These are phyloP conservation scores for Thecophora atra DNA, from an alignment of 2,888 invertebrate genomes.

Conservation along the genomic window DNA sequence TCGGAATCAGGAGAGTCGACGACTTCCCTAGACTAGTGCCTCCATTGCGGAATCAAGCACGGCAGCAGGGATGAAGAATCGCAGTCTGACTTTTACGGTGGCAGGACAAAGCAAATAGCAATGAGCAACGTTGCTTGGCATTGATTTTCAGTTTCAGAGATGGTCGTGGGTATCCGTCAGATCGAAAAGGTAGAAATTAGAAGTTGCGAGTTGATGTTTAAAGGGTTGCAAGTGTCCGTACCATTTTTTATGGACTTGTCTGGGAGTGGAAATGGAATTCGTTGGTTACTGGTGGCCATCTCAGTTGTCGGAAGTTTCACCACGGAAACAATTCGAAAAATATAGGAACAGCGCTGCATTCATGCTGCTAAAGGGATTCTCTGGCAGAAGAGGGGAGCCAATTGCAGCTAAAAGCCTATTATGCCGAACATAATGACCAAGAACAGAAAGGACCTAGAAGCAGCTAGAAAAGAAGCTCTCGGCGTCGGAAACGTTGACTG, in stretches of 20 bases:
- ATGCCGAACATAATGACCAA: slow-evolving; percentile 38
- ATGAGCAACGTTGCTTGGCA: slow-evolving; percentile 33
- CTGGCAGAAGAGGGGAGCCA: neutral
- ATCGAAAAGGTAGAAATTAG: neutral
- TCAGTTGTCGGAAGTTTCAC: neutral
- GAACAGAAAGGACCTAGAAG: neutral
- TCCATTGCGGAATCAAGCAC: neutral
- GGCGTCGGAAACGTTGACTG: slow-evolving; percentile 13
- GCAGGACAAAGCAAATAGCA: slow-evolving; percentile 21
- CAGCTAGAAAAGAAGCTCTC: slow-evolving; percentile 7
- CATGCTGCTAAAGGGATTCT: neutral
- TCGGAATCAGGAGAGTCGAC: neutral
- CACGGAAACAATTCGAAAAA: neutral
- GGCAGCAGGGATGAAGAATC: neutral
- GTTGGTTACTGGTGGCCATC: neutral
- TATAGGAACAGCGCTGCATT: neutral
- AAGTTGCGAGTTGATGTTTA: neutral
- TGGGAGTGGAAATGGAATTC: neutral
- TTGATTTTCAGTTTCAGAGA: slow-evolving; percentile 39
- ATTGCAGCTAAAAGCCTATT: slow-evolving; percentile 39
- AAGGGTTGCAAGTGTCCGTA: neutral
- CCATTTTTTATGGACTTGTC: neutral
- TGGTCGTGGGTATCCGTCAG: neutral
- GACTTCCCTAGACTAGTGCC: slow-evolving; percentile 17
- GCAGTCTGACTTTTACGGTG: slow-evolving; percentile 34